Conservation (phyloP, 1,140 invertebrate species). For the Prorops nasuta region DNA sequence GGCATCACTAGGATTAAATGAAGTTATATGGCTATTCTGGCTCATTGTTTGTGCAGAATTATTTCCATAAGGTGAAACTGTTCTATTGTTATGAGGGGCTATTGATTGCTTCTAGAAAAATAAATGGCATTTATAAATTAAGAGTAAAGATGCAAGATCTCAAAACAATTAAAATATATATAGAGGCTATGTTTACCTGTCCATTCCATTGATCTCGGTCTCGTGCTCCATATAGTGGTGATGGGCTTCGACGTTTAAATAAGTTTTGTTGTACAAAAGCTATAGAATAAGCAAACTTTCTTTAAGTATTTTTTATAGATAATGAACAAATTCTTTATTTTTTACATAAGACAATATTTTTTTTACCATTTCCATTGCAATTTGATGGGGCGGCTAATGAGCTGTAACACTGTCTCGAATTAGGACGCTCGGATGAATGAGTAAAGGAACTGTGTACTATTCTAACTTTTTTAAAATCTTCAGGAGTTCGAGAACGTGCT, state of each 20-base stretch:
- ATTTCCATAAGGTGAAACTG: slow-evolving; percentile 49
- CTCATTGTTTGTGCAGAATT: slow-evolving; percentile 27
- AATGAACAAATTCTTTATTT: no score
- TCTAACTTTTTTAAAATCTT: slow-evolving; percentile 36
- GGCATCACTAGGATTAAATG: slow-evolving; percentile 42
- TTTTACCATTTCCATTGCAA: slow-evolving; percentile 35
- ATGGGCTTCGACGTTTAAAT: slow-evolving; percentile 47
- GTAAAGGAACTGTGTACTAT: slow-evolving; percentile 33
- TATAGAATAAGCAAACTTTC: no score
- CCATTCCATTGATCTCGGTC: slow-evolving; percentile 45
- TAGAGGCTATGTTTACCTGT: no score
- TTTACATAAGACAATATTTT: no score
- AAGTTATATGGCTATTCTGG: slow-evolving; percentile 38
- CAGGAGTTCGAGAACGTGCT: slow-evolving; percentile 29
- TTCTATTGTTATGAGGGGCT: slow-evolving; percentile 32
- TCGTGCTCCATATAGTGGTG: slow-evolving; percentile 40
- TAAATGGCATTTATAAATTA: not conserved
- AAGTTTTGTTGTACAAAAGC: slow-evolving; percentile 19
- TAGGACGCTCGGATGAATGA: slow-evolving; percentile 35
- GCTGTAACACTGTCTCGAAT: slow-evolving; percentile 22
- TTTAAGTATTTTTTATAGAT: no score
- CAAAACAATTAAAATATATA: slow-evolving; percentile 6
- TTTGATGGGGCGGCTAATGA: slow-evolving; percentile 24
- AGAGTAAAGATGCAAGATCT: slow-evolving; percentile 1
- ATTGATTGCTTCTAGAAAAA: slow-evolving; percentile 31